Evolutionary conservation across 2,888 invertebrate genomes (phyloP).

Genomic region (Theodoxus fluviatilis): DNA sequence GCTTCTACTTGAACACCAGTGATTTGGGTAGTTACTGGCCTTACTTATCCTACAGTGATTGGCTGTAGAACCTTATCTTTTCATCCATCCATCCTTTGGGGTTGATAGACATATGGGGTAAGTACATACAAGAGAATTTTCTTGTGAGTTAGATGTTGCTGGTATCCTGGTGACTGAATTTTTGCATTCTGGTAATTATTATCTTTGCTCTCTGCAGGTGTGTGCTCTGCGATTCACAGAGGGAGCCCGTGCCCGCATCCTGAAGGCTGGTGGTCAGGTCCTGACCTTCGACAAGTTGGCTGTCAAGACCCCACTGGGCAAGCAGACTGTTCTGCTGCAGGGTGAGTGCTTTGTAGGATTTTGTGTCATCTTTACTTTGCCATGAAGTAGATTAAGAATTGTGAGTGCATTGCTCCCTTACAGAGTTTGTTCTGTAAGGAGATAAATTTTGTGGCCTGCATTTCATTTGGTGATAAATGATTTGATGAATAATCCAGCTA

Average conservation of each 20-base stretch:
- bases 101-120: too few species aligned
- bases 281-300: slow-evolving; percentile 98
- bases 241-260: slow-evolving; percentile 91
- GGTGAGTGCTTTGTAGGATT: slow-evolving; percentile 66
- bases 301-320: slow-evolving; percentile 88
- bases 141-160: too few species aligned
- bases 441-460: neutral
- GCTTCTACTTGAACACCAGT: too few species aligned
- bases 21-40: too few species aligned
- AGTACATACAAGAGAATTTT: too few species aligned
- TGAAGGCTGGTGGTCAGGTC: slow-evolving; percentile 94
- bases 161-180: too few species aligned
- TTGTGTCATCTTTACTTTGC: neutral
- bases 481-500: neutral
- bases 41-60: too few species aligned
- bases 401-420: neutral
- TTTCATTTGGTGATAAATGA: neutral
- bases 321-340: slow-evolving; percentile 92
- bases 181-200: too few species aligned
- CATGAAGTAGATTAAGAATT: neutral
- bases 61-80: too few species aligned
- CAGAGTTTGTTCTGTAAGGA: neutral
- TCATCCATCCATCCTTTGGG: too few species aligned
- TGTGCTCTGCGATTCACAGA: slow-evolving; percentile 94
- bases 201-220: slow-evolving; percentile 68